phyloP scores from a whole-genome alignment of 2,797 vertebrate species.

The Adelosebastes latens region DNA sequence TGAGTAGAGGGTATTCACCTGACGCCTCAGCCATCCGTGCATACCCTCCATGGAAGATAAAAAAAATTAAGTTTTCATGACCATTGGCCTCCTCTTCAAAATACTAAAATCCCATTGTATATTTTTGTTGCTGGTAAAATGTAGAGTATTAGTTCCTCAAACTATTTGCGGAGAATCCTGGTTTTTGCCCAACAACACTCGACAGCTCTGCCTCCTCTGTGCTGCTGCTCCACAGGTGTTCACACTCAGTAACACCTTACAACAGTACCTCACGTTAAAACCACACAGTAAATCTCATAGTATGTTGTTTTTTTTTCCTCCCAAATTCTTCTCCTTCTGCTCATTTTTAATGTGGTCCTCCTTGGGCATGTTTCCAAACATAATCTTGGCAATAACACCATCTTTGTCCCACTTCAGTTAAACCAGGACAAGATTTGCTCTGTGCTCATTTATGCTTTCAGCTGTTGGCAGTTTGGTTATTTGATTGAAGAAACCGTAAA shows the following conservation, averaged over 20 bases:
- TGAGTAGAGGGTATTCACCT: neutral
- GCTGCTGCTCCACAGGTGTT: slow-evolving; percentile 43
- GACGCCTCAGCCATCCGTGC: neutral
- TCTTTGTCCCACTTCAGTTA: neutral
- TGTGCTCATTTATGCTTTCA: neutral
- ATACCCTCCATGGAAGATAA: neutral
- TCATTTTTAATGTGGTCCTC: neutral
- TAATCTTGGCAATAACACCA: slow-evolving; percentile 47
- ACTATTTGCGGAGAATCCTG: neutral
- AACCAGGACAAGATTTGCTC: neutral
- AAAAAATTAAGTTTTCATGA: neutral
- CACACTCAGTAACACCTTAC: slow-evolving; percentile 34
- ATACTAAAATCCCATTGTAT: neutral
- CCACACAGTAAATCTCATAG: slow-evolving; percentile 11
- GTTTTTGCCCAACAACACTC: neutral
- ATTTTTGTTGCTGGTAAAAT: neutral
- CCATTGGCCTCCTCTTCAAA: neutral
- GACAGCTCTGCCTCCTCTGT: slow-evolving; percentile 28
- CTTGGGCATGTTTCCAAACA: neutral
- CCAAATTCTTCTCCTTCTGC: neutral
- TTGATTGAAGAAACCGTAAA: neutral
- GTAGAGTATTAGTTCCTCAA: neutral
- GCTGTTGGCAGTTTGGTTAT: slow-evolving; percentile 15
- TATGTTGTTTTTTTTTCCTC: neutral
- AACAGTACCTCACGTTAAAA: slow-evolving; percentile 56